Base-by-base conservation (phyloP, 2,113 vertebrate genomes). In the Raja brachyura region DNA sequence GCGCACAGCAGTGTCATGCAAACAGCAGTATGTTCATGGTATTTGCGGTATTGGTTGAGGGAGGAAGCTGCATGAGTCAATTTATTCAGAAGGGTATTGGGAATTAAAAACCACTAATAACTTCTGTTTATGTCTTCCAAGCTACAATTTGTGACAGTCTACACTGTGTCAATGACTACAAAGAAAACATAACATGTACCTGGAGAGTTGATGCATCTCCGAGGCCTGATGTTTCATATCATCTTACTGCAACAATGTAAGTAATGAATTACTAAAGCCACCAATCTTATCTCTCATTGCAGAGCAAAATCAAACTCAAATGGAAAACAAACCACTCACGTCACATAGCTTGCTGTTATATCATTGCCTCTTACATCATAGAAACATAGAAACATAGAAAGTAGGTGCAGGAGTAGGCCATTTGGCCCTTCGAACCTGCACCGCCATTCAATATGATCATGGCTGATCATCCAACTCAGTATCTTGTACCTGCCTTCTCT, bases 131-230 rank as follows among this genome's bases (percentile, higher is more conserved):
- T 73, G 4, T 70, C 66, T 73, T 73, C 93, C 20, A 94, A 97
- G 96, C 94, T 90, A 63, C 92, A 0, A 93, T 94, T 61, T 95
- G 93, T 90, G 93, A 94, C 18, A 94, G 95, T 77, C 95, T 97
- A 33, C 61, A 74, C 10, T 97, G 97, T 93, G 96, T 95, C 39
- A 96, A 96, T 0, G 97, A 97, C 93, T 97, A 96, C 1, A 54
- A 96, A 0, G 63, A 95, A 90, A 96, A 95, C 0, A n/a, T 97
- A 93, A 95, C 96, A 54, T 97, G 97, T 25, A 0, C 94, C 77
- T 93, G 96, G 94, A 94, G 85, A 66, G 93, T 5, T 1, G 93
- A 93, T n/a, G 0, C n/a, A 16, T 33, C 56, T 20, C 9, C 13
- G n/a, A 56, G 81, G 5, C 85, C 3, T 25, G 70, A 66, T 5